phyloP scores from a whole-genome alignment of 2,888 invertebrate genomes.

The Drosophila siamana region DNA sequence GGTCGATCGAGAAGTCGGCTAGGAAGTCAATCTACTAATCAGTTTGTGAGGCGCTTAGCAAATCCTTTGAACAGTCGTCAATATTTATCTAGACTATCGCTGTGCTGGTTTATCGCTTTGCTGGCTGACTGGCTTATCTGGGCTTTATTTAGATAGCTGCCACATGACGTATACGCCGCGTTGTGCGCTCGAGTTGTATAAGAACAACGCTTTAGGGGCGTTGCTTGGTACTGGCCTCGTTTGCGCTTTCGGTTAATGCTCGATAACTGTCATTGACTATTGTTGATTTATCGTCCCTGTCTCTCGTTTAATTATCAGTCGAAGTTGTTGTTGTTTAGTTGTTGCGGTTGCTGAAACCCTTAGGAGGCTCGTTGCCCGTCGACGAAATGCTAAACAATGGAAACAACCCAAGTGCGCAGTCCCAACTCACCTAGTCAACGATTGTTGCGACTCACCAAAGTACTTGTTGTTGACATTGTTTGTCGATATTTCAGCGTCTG shows the following conservation, averaged over 20 bases:
- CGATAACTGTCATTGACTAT: slow-evolving; percentile 48
- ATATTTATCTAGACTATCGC: slow-evolving; percentile 4
- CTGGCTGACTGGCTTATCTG: slow-evolving; percentile 11
- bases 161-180: slow-evolving; percentile 36
- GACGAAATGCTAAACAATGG: slow-evolving; percentile 44
- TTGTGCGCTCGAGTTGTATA: slow-evolving; percentile 7
- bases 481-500: slow-evolving; percentile 44
- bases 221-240: slow-evolving; percentile 21
- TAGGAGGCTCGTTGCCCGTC: slow-evolving; percentile 49
- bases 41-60: neutral
- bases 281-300: slow-evolving; percentile 32
- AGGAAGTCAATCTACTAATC: too few relatives aligned
- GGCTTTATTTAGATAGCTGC: neutral
- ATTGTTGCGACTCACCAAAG: neutral
- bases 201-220: slow-evolving; percentile 27
- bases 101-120: slow-evolving; percentile 8
- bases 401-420: slow-evolving; percentile 55
- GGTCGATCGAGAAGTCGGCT: too few relatives aligned
- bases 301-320: neutral
- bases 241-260: slow-evolving; percentile 29
- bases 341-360: slow-evolving; percentile 25
- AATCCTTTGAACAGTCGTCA: neutral
- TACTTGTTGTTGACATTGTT: slow-evolving; percentile 8
- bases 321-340: neutral
- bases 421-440: neutral